Conservation (phyloP, 2,888 invertebrate genomes). For the Tinea semifulvella region DNA sequence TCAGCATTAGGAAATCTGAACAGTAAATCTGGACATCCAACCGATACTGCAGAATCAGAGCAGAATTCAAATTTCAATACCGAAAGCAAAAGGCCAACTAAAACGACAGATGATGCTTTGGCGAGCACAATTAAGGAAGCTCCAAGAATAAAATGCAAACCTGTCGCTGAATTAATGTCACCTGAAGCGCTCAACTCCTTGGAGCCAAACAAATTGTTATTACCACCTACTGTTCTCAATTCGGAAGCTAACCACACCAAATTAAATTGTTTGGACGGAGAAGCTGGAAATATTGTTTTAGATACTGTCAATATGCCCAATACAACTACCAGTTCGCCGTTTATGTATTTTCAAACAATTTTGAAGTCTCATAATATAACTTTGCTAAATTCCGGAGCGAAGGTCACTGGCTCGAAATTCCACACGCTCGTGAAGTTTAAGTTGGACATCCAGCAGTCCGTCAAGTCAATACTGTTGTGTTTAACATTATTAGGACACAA, state of each 20-base stretch:
- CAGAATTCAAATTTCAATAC: not conserved
- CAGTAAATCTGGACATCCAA: not conserved
- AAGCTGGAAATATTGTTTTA: not conserved
- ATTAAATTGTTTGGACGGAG: too few species aligned
- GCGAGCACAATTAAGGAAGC: not conserved
- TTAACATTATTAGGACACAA: slow-evolving; percentile 28
- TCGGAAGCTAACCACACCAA: not conserved
- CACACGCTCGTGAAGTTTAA: slow-evolving; percentile 41
- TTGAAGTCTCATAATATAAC: slow-evolving; percentile 34
- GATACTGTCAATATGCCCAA: slow-evolving; percentile 30
- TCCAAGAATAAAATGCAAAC: slow-evolving; percentile 52
- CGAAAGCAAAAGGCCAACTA: not conserved
- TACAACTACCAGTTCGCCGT: slow-evolving; percentile 39
- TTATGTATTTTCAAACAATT: slow-evolving; percentile 38
- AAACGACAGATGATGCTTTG: not conserved
- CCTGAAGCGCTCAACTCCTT: not conserved
- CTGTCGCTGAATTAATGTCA: slow-evolving; percentile 46
- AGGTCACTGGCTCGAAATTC: slow-evolving; percentile 24
- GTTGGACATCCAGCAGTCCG: slow-evolving; percentile 38
- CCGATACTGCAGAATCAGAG: not conserved
- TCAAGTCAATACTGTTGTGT: slow-evolving; percentile 31
- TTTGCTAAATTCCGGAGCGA: slow-evolving; percentile 29
- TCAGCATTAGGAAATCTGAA: not conserved
- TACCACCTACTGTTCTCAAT: not conserved
- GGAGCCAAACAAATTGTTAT: not conserved